These are phyloP conservation scores for Apodemia duryi DNA, from an alignment of 2,888 invertebrate species.

Conservation along the genomic window DNA sequence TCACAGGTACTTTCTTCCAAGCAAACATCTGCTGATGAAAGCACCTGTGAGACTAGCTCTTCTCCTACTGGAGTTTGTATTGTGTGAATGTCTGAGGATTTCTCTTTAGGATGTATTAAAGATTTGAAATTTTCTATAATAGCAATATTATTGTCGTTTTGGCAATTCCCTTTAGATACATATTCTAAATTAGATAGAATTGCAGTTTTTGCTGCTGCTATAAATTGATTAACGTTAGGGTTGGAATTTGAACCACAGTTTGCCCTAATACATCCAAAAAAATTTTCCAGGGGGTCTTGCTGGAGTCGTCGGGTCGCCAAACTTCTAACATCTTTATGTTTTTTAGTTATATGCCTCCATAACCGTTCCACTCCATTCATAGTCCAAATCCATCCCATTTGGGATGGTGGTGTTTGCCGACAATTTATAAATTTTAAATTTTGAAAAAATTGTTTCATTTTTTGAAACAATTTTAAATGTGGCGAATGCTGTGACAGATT, in stretches of 20 bases:
- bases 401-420: slow-evolving; percentile 23
- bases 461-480: too few relatives aligned
- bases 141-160: slow-evolving; percentile 22
- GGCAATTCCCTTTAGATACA: slow-evolving; percentile 23
- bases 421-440: slow-evolving; percentile 21
- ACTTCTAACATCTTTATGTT: slow-evolving; percentile 24
- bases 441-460: background rate
- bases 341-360: slow-evolving; percentile 21
- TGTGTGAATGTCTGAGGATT: slow-evolving; percentile 14
- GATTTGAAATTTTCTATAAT: background rate
- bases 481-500: too few relatives aligned
- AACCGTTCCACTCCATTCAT: slow-evolving; percentile 24
- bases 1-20: slow-evolving; percentile 13
- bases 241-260: slow-evolving; percentile 36
- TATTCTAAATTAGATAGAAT: slow-evolving; percentile 23
- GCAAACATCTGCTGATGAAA: slow-evolving; percentile 4
- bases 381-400: slow-evolving; percentile 28
- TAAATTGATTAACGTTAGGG: slow-evolving; percentile 34
- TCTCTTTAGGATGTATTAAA: background rate
- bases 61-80: background rate
- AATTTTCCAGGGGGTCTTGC: slow-evolving; percentile 35
- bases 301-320: slow-evolving; percentile 32
- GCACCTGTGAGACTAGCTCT: background rate
- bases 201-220: slow-evolving; percentile 24
- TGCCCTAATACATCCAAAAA: slow-evolving; percentile 26